These are phyloP conservation scores for Spermophilus dauricus DNA, from an alignment of 2,113 vertebrate species.

Conservation along the genomic window DNA sequence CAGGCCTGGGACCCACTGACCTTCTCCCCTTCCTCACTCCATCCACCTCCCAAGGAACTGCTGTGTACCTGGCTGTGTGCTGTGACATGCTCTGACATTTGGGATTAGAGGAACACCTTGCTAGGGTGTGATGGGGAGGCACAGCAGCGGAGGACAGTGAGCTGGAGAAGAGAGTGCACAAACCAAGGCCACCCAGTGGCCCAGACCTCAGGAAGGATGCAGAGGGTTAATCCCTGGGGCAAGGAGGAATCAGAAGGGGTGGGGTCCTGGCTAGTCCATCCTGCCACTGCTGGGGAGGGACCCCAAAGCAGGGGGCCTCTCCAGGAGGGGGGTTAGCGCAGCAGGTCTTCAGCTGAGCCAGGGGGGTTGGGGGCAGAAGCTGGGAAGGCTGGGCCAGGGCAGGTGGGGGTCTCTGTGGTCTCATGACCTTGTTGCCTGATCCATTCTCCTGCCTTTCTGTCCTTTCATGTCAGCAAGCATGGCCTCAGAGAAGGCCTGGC, in stretches of 20 bases:
- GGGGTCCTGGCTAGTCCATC: background rate
- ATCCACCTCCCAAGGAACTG: background rate
- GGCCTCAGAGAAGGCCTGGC: background rate
- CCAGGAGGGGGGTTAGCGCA: background rate
- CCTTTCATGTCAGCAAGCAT: background rate
- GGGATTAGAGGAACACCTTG: background rate
- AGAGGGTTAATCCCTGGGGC: background rate
- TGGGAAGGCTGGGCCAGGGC: background rate
- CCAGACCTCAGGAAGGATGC: background rate
- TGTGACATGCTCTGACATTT: no score
- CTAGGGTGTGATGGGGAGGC: background rate
- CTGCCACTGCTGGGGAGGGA: background rate
- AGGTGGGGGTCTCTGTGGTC: background rate
- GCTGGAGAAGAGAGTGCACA: background rate
- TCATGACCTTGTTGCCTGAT: background rate
- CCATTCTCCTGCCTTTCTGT: background rate
- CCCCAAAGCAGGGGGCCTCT: background rate
- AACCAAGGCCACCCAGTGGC: background rate
- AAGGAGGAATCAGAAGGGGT: background rate
- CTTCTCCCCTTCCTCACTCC: background rate
- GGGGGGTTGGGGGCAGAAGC: background rate
- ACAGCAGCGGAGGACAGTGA: fast-evolving
- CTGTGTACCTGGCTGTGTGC: background rate
- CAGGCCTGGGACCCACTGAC: background rate
- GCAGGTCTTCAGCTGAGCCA: background rate